Conservation (phyloP, 2,797 vertebrate species). For the Ctenopoma multispine region DNA sequence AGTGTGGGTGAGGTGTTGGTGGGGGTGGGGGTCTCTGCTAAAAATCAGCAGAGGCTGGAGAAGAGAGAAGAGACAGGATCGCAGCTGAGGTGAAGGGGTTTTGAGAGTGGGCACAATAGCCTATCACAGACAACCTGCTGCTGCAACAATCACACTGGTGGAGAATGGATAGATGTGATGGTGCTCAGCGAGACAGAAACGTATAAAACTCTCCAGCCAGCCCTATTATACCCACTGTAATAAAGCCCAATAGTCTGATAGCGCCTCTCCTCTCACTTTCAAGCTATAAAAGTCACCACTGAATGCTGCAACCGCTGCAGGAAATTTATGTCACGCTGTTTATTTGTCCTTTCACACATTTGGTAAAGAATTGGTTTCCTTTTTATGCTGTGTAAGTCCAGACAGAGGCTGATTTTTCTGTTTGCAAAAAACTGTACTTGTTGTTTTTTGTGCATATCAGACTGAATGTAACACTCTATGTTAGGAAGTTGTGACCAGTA, state of each 20-base stretch:
- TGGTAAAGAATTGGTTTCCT: constrained; percentile 66
- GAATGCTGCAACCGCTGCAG: constrained; percentile 70
- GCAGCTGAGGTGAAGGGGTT: constrained; percentile 73
- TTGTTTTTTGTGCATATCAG: constrained; percentile 17
- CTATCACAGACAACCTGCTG: constrained; percentile 75
- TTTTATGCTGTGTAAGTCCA: constrained; percentile 57
- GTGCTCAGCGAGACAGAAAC: constrained; percentile 73
- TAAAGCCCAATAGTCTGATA: constrained; percentile 84
- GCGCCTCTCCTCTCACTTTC: constrained; percentile 77
- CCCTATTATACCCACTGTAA: constrained; percentile 80
- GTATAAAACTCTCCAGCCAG: constrained; percentile 80
- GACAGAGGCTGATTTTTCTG: constrained; percentile 41
- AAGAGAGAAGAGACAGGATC: constrained; percentile 60
- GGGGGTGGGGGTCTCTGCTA: constrained; percentile 20
- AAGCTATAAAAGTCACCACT: constrained; percentile 80
- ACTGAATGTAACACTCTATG: background rate
- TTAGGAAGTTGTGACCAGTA: background rate
- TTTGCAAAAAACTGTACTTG: constrained; percentile 20
- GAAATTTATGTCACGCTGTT: constrained; percentile 78
- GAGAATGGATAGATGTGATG: constrained; percentile 73
- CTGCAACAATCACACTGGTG: constrained; percentile 76
- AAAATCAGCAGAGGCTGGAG: constrained; percentile 63
- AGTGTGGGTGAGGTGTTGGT: background rate
- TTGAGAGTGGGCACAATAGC: constrained; percentile 76
- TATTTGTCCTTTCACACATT: constrained; percentile 76